A percentile compares a stretch with the other conserved stretches of the same genome.
Evolutionary conservation across 2,888 invertebrate genomes (phyloP).

Genomic region (Sphaeridia pumilis): DNA sequence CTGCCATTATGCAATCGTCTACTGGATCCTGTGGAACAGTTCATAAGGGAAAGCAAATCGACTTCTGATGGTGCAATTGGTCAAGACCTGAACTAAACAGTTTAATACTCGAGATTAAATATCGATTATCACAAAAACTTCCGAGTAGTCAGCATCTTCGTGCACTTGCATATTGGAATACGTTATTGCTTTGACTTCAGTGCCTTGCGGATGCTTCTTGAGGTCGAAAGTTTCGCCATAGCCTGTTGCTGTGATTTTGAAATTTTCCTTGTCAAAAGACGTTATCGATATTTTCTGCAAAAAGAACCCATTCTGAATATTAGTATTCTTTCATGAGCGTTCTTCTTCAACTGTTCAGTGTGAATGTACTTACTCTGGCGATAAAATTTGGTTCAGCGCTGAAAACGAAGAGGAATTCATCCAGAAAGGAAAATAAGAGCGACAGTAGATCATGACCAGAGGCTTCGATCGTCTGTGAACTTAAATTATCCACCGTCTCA

Average conservation of each 20-base stretch:
- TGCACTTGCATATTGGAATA: constrained; percentile 96
- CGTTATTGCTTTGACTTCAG: constrained; percentile 98
- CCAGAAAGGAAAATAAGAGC: constrained; percentile 81
- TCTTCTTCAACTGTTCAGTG: too few species aligned
- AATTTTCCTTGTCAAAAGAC: constrained; percentile 71
- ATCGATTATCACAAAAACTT: constrained; percentile 96
- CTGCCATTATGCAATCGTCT: background rate
- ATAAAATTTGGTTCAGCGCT: constrained; percentile 83
- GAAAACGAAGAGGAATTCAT: constrained; percentile 86
- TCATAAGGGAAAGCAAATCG: constrained; percentile 27
- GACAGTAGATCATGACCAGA: constrained; percentile 78
- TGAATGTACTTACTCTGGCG: constrained; percentile 44
- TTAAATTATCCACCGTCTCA: constrained; percentile 63
- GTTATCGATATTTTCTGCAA: constrained; percentile 75
- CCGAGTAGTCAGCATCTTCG: constrained; percentile 55
- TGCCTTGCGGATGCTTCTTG: constrained; percentile 90
- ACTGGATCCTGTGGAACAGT: constrained; percentile 21
- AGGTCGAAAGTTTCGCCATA: constrained; percentile 91
- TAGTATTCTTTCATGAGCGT: background rate
- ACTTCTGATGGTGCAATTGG: constrained; percentile 26
- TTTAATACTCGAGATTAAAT: constrained; percentile 48
- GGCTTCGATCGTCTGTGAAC: constrained; percentile 70
- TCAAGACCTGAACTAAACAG: too few species aligned
- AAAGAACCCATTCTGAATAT: constrained; percentile 21
- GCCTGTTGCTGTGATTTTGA: constrained; percentile 58